Base-by-base conservation (phyloP, 2,888 invertebrate species). In the Chouioia cunea region DNA sequence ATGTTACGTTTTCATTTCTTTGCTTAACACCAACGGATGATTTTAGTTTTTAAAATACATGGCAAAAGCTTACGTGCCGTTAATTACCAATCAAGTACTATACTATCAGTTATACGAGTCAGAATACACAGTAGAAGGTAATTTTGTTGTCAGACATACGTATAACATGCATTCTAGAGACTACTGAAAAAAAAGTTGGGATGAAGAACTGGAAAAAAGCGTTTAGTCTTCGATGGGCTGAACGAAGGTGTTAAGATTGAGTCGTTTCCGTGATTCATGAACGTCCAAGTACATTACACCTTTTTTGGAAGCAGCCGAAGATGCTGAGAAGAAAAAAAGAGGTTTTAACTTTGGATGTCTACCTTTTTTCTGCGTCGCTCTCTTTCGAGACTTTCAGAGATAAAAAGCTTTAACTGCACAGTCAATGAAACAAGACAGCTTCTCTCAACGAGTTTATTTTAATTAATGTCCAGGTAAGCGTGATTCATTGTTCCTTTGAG, bases 201-300 rank as follows among this genome's bases (percentile, higher is more conserved):
- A 53, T 60, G 50, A 1, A 10, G 10, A 36, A 3, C 8, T 8
- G 10, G 18, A 54, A 67, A 67, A 60, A 67, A 46, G 53, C 4
- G 27, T 54, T 16, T 22, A 58, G 47, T 60, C 67, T 67, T 67
- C 60, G 36, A 43, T 20, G 59, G 47, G 27, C 54, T n/a, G 59
- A 54, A 67, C 20, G 47, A 54, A 23, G 4, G 44, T 10, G 36
- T 16, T 50, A 12, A 23, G 52, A 58, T 66, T 59, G 66, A 59
- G 59, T 59, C 60, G 47, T 67, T 67, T 67, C 67, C 67, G 67
- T 67, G 67, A 67, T 67, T 67, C 60, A 67, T 67, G 67, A 53
- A 46, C 66, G 67, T 60, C 59, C 59, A 53, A 53, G 66, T 52
- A 60, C 60, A 47, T 60, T 67, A 54, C 20, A 60, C 67, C 60